Evolutionary conservation across 2,113 vertebrate genomes (phyloP), one percentile per base, ranked within the genome.

Genomic region (Macrotus californicus): DNA sequence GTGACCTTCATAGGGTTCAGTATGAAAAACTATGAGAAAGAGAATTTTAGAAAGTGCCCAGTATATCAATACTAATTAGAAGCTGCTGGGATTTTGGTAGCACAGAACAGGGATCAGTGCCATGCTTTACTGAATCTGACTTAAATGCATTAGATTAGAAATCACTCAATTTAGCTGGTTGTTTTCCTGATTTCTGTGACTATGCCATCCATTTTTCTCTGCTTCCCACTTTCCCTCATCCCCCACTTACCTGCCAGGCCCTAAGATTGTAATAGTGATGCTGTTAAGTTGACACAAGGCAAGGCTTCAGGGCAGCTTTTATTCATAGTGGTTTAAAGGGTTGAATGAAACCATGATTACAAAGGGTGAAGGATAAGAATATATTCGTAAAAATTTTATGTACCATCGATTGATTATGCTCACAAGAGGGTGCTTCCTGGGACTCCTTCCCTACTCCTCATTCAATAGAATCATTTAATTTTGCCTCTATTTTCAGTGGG

Each of bases 121-220:
- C 96, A 97, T 92, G 84, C 96, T 95, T 97, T 94, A 97, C 0
- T 96, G 96, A 96, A 87, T 97, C 97, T 97, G 96, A 97, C 92
- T 98, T 98, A 96, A 97, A 95, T 95, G 70, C 41, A 96, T 98
- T 98, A 95, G 95, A 96, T 96, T 97, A 97, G 95, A 98, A 98
- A 97, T 94, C 96, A 97, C 86, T 97, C 96, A 94, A 24, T 97
- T 97, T 94, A 97, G 95, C 95, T 92, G 85, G 89, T 94, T 96
- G 93, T 95, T 98, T 98, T 96, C 83, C 95, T 96, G 94, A 97
- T 97, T 95, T 97, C 91, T 89, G 91, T 95, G 96, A 93, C 79
- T 92, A 88, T 95, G 96, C 73, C 39, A 76, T 43, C 91, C 87
- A 56, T 87, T 95, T 92, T 94, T 72, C 82, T 87, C 73, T 93